Percentiles rank a stretch among this genome's conserved stretches.
Conservation (phyloP, 2,113 vertebrate genomes). For the Epinephelus lanceolatus region DNA sequence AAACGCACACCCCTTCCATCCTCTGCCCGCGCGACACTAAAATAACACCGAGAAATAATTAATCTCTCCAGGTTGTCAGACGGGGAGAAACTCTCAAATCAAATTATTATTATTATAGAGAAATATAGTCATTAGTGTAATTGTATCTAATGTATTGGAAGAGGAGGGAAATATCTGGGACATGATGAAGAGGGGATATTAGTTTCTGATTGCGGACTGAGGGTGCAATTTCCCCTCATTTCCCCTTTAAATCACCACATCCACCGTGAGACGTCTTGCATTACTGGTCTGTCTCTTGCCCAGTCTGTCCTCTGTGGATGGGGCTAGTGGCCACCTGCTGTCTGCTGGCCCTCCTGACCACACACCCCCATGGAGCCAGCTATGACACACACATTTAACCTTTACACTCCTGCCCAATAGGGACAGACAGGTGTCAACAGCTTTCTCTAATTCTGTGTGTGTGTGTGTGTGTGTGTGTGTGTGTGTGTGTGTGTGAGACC, state of each 20-base stretch:
- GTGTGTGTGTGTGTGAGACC: not conserved
- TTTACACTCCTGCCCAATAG: constrained; percentile 49
- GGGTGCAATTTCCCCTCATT: constrained; percentile 48
- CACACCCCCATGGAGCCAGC: constrained; percentile 68
- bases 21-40: constrained; percentile 37
- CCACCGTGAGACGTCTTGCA: not conserved
- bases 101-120: constrained; percentile 24
- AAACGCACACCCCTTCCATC: constrained; percentile 66
- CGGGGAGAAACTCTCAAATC: constrained; percentile 6
- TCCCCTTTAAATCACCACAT: constrained; percentile 48
- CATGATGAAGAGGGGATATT: constrained; percentile 51
- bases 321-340: constrained; percentile 73
- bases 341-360: constrained; percentile 58
- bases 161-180: constrained; percentile 1
- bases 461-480: constrained; percentile 27
- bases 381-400: constrained; percentile 68
- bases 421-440: constrained; percentile 72
- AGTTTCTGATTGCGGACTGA: constrained; percentile 45
- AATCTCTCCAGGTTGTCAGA: constrained; percentile 4
- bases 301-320: not conserved
- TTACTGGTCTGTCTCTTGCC: not conserved
- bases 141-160: constrained; percentile 26
- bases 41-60: constrained; percentile 43
- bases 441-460: constrained; percentile 27
- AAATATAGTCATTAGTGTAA: constrained; percentile 34